phyloP scores from a whole-genome alignment of 2,797 vertebrate species.

The Sorex maritimensis region DNA sequence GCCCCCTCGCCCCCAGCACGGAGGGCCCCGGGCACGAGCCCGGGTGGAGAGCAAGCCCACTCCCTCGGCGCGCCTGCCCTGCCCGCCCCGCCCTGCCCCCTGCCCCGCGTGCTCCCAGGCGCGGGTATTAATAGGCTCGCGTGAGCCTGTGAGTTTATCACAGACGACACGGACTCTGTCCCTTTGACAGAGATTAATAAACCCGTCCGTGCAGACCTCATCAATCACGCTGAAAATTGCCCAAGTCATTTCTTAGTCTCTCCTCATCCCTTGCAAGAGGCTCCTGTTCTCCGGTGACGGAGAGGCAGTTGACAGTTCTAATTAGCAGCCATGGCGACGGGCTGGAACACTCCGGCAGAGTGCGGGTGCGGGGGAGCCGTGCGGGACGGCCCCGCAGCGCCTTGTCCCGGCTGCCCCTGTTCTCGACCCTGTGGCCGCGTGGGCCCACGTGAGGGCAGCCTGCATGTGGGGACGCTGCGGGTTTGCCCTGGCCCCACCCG shows the following conservation, averaged over 20 bases:
- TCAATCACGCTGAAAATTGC: conserved; percentile 80
- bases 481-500: too few species aligned
- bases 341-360: conserved; percentile 82
- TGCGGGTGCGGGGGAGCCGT: not conserved
- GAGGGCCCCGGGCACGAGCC: conserved; percentile 7
- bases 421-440: too few species aligned
- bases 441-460: too few species aligned
- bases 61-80: conserved; percentile 80
- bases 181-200: conserved; percentile 79
- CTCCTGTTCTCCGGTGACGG: conserved; percentile 82
- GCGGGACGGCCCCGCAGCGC: too few species aligned
- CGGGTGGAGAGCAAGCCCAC: conserved; percentile 75
- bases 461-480: too few species aligned
- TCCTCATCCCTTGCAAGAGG: conserved; percentile 71
- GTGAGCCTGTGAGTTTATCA: conserved; percentile 81
- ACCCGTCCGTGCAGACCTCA: conserved; percentile 75
- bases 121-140: conserved; percentile 74
- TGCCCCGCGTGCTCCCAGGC: conserved; percentile 75
- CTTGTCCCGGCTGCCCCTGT: too few species aligned
- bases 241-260: conserved; percentile 71
- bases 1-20: not conserved
- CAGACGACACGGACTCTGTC: conserved; percentile 68
- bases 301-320: conserved; percentile 88
- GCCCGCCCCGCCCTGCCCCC: conserved; percentile 82
- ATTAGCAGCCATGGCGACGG: conserved; percentile 87